phyloP scores from a whole-genome alignment of 2,888 invertebrate genomes.

The Sinohyriopsis cumingii region DNA sequence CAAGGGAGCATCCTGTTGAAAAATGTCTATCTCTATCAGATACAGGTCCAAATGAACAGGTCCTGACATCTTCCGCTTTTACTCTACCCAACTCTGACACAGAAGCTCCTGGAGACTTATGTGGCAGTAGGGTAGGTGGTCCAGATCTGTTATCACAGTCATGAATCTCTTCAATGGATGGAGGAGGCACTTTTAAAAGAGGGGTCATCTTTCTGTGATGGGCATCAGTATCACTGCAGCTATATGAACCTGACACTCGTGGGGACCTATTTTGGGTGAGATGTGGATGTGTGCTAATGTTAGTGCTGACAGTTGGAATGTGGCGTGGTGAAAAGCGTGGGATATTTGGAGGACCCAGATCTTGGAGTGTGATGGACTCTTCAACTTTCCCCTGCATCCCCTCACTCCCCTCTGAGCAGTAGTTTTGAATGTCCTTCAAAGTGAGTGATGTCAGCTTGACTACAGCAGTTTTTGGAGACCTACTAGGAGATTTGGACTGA shows the following conservation, averaged over 20 bases:
- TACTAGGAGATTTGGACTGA: background rate
- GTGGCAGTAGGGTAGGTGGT: too few relatives aligned
- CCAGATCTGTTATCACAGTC: too few relatives aligned
- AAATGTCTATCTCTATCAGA: conserved; percentile 3
- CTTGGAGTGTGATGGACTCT: conserved; percentile 34
- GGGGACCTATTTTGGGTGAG: conserved; percentile 36
- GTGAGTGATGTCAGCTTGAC: conserved; percentile 42
- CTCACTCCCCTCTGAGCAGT: conserved; percentile 28
- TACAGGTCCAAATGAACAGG: conserved; percentile 6
- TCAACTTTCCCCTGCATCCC: background rate
- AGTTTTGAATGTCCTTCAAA: conserved; percentile 37
- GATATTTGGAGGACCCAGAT: conserved; percentile 46
- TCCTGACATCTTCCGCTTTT: background rate
- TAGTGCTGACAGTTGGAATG: background rate
- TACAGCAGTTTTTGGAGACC: conserved; percentile 36
- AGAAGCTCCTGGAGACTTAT: conserved; percentile 1
- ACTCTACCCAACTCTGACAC: background rate
- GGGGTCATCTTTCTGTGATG: too few relatives aligned
- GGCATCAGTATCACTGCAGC: background rate
- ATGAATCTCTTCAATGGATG: too few relatives aligned
- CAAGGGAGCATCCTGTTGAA: conserved; percentile 16
- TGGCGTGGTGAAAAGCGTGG: conserved; percentile 8
- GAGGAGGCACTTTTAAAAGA: too few relatives aligned
- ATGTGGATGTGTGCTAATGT: conserved; percentile 25
- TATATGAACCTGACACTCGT: conserved; percentile 20